These are phyloP conservation scores for Platichthys stellatus DNA, from an alignment of 2,113 vertebrate genomes.

Conservation along the genomic window DNA sequence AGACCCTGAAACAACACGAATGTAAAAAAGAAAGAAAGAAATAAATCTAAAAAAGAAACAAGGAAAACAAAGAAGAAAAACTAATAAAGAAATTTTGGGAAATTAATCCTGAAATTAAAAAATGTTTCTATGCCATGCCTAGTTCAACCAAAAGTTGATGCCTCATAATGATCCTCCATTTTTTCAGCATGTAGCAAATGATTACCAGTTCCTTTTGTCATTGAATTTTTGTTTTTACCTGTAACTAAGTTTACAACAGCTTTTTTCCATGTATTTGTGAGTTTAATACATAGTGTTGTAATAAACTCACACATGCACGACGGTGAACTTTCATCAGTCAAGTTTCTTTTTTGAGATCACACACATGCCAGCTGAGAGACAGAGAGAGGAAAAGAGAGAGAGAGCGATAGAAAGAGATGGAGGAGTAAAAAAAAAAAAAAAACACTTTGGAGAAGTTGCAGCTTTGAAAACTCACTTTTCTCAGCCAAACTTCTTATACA, in stretches of 20 bases:
- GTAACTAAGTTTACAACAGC: not conserved
- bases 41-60: not conserved
- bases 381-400: slow-evolving; percentile 3
- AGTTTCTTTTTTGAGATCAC: slow-evolving; percentile 20
- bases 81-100: not conserved
- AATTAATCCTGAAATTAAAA: not conserved
- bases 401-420: not conserved
- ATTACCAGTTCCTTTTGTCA: not conserved
- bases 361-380: not conserved
- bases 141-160: not conserved
- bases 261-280: not conserved
- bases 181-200: not conserved
- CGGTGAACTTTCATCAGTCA: slow-evolving; percentile 25
- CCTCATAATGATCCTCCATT: not conserved
- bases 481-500: slow-evolving; percentile 81
- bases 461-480: slow-evolving; percentile 82
- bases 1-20: not conserved
- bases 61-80: not conserved
- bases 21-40: not conserved
- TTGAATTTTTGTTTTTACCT: not conserved
- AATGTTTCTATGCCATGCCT: not conserved
- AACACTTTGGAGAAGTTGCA: slow-evolving; percentile 72
- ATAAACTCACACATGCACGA: slow-evolving; percentile 3
- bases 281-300: not conserved
- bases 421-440: not conserved